phyloP scores from a whole-genome alignment of 2,888 invertebrate genomes.

The Tubulanus polymorphus region DNA sequence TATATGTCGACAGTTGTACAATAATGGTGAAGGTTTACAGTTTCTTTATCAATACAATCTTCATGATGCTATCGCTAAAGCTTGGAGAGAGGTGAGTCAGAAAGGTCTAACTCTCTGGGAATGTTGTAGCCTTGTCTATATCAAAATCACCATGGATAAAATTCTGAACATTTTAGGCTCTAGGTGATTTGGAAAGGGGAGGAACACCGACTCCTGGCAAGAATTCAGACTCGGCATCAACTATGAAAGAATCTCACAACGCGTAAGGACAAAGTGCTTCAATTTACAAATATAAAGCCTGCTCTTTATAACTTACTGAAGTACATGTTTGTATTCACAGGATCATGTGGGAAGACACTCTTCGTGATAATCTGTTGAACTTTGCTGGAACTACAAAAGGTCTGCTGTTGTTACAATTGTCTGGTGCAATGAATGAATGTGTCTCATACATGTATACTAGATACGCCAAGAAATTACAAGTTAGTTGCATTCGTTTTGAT shows the following conservation, averaged over 20 bases:
- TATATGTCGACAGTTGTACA: slow-evolving; percentile 50
- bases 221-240: slow-evolving; percentile 6
- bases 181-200: slow-evolving; percentile 34
- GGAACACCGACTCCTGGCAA: slow-evolving; percentile 39
- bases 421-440: slow-evolving; percentile 47
- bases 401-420: slow-evolving; percentile 45
- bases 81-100: slow-evolving; percentile 44
- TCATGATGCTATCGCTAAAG: slow-evolving; percentile 37
- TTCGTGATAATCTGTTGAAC: slow-evolving; percentile 50
- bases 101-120: not conserved
- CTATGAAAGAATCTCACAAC: not conserved
- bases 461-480: slow-evolving; percentile 48
- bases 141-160: too few species aligned
- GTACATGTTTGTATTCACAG: slow-evolving; percentile 18
- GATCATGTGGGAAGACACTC: slow-evolving; percentile 46
- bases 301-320: not conserved
- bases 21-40: slow-evolving; percentile 48
- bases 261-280: not conserved
- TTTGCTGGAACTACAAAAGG: slow-evolving; percentile 52
- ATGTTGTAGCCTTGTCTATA: too few species aligned
- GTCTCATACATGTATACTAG: slow-evolving; percentile 46
- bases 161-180: slow-evolving; percentile 38
- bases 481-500: slow-evolving; percentile 16
- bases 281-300: not conserved
- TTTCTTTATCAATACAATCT: slow-evolving; percentile 44